Conservation (phyloP, 2,797 vertebrate genomes). For the Cossypha heuglini region DNA sequence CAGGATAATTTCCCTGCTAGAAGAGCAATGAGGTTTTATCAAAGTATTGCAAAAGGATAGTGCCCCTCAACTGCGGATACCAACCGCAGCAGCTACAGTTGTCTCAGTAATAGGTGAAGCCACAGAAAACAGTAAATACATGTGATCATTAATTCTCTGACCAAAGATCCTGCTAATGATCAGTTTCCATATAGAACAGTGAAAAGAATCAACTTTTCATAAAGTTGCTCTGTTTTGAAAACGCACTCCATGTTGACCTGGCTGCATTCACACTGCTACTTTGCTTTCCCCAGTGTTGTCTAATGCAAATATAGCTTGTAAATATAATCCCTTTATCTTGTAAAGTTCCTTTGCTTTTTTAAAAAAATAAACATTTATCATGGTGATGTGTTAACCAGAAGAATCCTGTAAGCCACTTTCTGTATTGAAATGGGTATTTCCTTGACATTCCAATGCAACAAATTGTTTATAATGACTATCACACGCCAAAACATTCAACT, state of each 20-base stretch:
- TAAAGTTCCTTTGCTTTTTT: neutral
- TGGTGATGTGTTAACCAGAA: neutral
- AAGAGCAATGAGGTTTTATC: neutral
- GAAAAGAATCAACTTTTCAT: neutral
- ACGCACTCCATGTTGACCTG: neutral
- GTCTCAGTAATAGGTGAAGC: neutral
- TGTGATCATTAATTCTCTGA: neutral
- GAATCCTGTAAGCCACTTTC: neutral
- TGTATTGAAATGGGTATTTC: neutral
- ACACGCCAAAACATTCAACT: neutral
- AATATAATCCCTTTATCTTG: neutral
- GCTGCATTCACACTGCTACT: neutral
- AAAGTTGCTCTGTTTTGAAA: neutral
- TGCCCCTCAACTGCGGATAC: rapidly evolving
- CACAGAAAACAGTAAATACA: neutral
- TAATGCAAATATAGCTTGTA: neutral
- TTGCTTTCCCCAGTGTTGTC: neutral
- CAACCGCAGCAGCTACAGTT: neutral
- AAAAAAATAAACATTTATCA: neutral
- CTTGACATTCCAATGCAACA: neutral
- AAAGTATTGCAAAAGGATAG: neutral
- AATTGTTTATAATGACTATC: neutral
- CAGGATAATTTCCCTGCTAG: neutral
- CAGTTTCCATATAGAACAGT: neutral
- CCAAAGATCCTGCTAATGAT: neutral